Conservation (phyloP, 2,888 invertebrate genomes). For the Lithophane semibrunnea region DNA sequence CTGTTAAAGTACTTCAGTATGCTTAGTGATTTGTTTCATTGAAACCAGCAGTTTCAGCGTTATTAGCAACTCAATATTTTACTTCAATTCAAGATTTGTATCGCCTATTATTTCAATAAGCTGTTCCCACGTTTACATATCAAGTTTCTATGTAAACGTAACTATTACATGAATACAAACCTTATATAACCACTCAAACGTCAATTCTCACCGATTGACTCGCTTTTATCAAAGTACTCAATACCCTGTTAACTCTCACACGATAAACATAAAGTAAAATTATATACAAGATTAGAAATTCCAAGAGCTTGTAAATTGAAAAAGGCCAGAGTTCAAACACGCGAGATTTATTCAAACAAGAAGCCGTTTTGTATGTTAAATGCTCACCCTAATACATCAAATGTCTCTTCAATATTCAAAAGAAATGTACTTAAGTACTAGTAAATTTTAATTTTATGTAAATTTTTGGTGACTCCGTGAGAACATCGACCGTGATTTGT, state of each 20-base stretch:
- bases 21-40: background rate
- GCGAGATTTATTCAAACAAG: slow-evolving; percentile 61
- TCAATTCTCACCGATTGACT: slow-evolving; percentile 19
- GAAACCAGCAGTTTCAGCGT: background rate
- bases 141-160: slow-evolving; percentile 36
- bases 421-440: slow-evolving; percentile 56
- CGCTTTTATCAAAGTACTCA: slow-evolving; percentile 31
- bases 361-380: slow-evolving; percentile 64
- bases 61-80: background rate
- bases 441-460: slow-evolving; percentile 69
- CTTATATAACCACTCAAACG: background rate
- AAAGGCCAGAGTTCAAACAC: slow-evolving; percentile 60
- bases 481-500: slow-evolving; percentile 72
- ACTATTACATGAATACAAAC: slow-evolving; percentile 31
- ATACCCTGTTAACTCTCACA: slow-evolving; percentile 20
- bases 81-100: slow-evolving; percentile 4
- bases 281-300: slow-evolving; percentile 55
- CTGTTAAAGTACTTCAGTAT: background rate
- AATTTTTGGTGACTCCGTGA: slow-evolving; percentile 74
- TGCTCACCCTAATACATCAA: slow-evolving; percentile 57
- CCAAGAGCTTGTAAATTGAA: slow-evolving; percentile 58
- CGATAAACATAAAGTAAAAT: slow-evolving; percentile 41
- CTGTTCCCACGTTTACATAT: background rate
- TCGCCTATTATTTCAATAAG: slow-evolving; percentile 18
- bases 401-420: slow-evolving; percentile 65